A percentile compares a stretch with the other conserved stretches of the same genome.
Conservation (phyloP, 2,797 vertebrate species). For the Notamacropus eugenii region DNA sequence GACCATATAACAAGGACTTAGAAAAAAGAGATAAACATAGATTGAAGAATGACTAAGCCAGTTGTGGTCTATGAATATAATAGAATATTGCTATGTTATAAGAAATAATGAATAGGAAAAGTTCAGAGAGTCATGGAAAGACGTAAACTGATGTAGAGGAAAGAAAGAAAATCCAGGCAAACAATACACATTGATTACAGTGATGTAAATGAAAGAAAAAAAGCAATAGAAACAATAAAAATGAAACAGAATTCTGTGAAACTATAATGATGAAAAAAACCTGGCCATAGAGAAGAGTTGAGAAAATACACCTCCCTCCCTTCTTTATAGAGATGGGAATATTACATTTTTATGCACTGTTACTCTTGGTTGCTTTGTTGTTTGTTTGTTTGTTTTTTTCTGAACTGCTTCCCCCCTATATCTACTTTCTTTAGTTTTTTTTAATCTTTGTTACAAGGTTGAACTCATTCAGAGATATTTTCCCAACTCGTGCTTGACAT, state of each 20-base stretch:
- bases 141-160: not conserved
- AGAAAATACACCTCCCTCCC: not conserved
- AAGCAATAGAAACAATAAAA: not conserved
- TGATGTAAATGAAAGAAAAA: not conserved
- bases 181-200: not conserved
- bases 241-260: not conserved
- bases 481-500: not conserved
- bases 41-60: not conserved
- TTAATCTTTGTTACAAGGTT: not conserved
- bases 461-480: not conserved
- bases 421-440: not conserved
- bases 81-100: not conserved
- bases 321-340: not conserved
- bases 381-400: not conserved
- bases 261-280: not conserved
- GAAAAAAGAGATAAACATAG: not conserved
- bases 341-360: not conserved
- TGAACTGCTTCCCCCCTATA: not conserved
- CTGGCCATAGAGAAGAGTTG: not conserved
- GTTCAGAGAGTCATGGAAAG: not conserved
- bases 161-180: not conserved
- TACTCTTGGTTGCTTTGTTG: not conserved
- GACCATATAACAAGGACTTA: not conserved
- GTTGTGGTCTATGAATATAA: not conserved
- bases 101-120: not conserved